Conservation (phyloP, 2,888 invertebrate species). For the Conchocele bisecta region DNA sequence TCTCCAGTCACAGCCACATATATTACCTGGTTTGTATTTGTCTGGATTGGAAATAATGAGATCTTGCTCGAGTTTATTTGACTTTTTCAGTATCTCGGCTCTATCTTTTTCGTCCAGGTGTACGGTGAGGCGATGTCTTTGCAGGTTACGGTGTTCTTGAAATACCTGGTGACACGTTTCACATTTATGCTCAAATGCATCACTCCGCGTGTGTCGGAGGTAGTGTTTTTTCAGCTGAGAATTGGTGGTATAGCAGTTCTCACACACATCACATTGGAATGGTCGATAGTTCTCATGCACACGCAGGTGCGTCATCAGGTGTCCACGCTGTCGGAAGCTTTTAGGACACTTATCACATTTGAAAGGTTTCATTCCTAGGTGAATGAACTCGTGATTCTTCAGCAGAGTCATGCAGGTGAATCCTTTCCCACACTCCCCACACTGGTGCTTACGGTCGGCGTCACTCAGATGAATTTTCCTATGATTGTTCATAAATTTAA, state of each 20-base stretch:
- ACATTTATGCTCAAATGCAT: slow-evolving; percentile 6
- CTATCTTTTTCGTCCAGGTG: slow-evolving; percentile 1
- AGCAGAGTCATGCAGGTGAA: slow-evolving; percentile 12
- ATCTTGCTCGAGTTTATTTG: not conserved
- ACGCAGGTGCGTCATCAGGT: slow-evolving; percentile 30
- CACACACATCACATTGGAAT: slow-evolving; percentile 35
- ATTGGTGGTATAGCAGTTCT: slow-evolving; percentile 24
- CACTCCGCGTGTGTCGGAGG: not conserved
- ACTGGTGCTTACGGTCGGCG: slow-evolving; percentile 22
- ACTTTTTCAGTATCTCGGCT: slow-evolving; percentile 1
- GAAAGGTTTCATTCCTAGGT: slow-evolving; percentile 28
- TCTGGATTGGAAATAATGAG: too few relatives aligned
- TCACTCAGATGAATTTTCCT: slow-evolving; percentile 35
- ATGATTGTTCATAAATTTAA: slow-evolving; percentile 26
- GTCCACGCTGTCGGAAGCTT: slow-evolving; percentile 31
- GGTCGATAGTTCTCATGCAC: slow-evolving; percentile 30
- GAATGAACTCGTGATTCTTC: slow-evolving; percentile 13
- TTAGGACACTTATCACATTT: slow-evolving; percentile 34
- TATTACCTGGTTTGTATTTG: too few relatives aligned
- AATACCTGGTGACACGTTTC: slow-evolving; percentile 10
- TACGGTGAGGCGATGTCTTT: slow-evolving; percentile 10
- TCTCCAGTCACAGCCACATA: too few relatives aligned
- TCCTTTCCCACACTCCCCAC: slow-evolving; percentile 38
- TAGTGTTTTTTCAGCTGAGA: slow-evolving; percentile 25
- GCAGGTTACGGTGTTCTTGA: not conserved